Evolutionary conservation across 2,888 invertebrate species (phyloP).

Genomic region (Encarsia formosa): DNA sequence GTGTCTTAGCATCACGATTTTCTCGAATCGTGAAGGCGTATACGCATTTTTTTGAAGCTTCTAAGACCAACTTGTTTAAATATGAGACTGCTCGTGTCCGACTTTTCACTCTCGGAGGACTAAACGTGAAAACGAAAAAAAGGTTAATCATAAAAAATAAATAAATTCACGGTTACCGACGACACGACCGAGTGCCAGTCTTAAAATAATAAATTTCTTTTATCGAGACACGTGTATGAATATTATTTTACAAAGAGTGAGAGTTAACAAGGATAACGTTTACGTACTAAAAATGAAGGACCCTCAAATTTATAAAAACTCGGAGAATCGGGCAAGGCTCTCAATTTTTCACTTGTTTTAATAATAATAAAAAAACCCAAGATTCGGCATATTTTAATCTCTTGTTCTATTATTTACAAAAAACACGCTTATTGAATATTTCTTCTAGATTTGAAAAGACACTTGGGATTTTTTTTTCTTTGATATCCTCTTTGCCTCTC

Average conservation of each 20-base stretch:
- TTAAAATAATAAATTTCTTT: constrained; percentile 2
- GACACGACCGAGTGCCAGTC: not conserved
- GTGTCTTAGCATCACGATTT: too few relatives aligned
- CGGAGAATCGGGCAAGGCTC: too few relatives aligned
- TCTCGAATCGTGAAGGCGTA: too few relatives aligned
- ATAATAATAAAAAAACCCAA: not conserved
- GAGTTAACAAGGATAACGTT: constrained; percentile 14
- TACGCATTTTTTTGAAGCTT: constrained; percentile 12
- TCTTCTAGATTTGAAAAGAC: constrained; percentile 12
- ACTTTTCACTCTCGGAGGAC: constrained; percentile 25
- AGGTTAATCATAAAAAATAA: constrained; percentile 3
- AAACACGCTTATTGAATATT: constrained; percentile 12
- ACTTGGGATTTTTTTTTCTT: not conserved
- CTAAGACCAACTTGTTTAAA: constrained; percentile 25
- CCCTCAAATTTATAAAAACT: constrained; percentile 5
- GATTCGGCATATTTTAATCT: not conserved
- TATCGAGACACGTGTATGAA: constrained; percentile 11
- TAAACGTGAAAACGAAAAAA: constrained; percentile 18
- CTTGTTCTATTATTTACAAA: constrained; percentile 12
- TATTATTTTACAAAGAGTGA: constrained; percentile 10
- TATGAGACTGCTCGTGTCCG: constrained; percentile 26
- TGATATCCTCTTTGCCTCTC: constrained; percentile 2
- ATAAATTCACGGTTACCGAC: constrained; percentile 4
- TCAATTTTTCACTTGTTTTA: too few relatives aligned
- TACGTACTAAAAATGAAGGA: constrained; percentile 12